Conservation (phyloP, 2,888 invertebrate species). For the Macrophya annulata region DNA sequence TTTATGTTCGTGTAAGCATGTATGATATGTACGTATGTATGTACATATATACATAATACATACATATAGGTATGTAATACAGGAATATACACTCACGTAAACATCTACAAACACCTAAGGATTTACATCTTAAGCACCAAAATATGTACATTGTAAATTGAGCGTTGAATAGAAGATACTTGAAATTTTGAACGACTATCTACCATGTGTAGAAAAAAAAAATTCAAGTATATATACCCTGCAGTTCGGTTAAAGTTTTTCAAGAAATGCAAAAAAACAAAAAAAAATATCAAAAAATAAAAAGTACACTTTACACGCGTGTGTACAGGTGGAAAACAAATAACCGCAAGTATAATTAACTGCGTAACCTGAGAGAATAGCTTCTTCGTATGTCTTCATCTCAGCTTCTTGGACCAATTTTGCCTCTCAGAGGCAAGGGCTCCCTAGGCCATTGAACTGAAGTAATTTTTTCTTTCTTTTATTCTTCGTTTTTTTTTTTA, state of each 20-base stretch:
- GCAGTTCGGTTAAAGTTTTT: background rate
- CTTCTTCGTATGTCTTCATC: background rate
- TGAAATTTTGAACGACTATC: background rate
- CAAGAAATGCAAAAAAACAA: background rate
- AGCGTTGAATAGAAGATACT: background rate
- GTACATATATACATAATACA: background rate
- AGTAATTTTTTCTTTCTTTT: background rate
- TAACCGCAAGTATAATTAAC: conserved; percentile 19
- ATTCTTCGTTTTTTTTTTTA: background rate
- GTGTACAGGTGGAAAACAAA: background rate
- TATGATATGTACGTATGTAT: background rate
- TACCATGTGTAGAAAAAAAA: background rate
- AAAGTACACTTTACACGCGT: too few species aligned
- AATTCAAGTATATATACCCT: background rate
- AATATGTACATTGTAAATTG: conserved; percentile 21
- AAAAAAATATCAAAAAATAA: too few species aligned
- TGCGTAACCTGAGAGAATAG: background rate
- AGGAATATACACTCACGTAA: background rate
- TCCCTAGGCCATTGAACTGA: background rate
- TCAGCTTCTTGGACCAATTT: background rate
- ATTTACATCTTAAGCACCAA: background rate
- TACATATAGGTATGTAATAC: background rate
- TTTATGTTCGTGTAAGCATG: background rate
- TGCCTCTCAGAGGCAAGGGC: background rate
- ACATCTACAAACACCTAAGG: background rate